Evolutionary conservation across 2,888 invertebrate genomes (phyloP), one percentile per base, ranked within the genome.

Genomic region (Pammene aurita): DNA sequence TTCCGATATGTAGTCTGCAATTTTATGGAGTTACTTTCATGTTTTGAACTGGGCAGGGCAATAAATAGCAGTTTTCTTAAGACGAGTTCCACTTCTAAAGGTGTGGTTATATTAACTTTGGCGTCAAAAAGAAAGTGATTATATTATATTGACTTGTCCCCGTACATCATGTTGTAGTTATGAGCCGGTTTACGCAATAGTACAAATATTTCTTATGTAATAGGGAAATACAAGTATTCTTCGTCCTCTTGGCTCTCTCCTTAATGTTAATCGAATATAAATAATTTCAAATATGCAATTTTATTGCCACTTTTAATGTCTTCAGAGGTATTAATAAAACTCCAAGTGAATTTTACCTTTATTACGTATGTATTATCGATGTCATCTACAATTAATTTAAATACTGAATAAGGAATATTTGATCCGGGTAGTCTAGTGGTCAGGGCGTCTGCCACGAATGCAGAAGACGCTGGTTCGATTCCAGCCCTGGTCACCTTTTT

Each of bases 121-220:
- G 58, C 38, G 6, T 60, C 41, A 16, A 69, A 69, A 69, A 65
- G 69, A 69, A 69, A 69, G 64, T 38, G 64, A 54, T 55, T 48
- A 65, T 60, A n/a, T n/a, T n/a, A 60, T 65, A 68, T 64, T 46
- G 68, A 64, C 58, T 38, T 14, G 14, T 2, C 2, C 13, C 5
- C 9, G 26, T 26, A 44, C 10, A 7, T 35, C 4, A 38, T 38
- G 38, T 38, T 38, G 38, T 38, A n/a, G n/a, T n/a, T n/a, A 38
- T 38, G 46, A 11, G 55, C 54, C 44, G n/a, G 38, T 65, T 69
- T 65, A 69, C 48, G 69, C 60, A 69, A 69, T 41, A 69, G 13
- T 35, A 41, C 54, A 64, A 64, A 35, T 63, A 52, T 68, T 58
- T 58, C 52, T 63, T 68, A 52, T 44, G 50, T 50, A 67, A 67